Evolutionary conservation across 2,797 vertebrate species (phyloP), one percentile per base, ranked within the genome.

Genomic region (Ciconia nigra): DNA sequence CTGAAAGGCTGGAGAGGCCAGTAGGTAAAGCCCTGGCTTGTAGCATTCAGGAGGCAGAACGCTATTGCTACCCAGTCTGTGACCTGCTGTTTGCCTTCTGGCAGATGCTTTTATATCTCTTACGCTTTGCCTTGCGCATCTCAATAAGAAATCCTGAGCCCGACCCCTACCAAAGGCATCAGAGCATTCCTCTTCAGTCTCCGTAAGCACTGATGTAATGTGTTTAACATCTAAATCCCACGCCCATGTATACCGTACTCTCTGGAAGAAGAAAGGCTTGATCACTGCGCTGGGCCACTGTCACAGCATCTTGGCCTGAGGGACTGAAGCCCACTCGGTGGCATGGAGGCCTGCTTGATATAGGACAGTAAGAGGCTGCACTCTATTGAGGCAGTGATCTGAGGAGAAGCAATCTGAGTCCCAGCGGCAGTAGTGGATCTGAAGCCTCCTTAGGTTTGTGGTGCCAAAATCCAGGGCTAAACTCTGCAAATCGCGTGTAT

Each of bases 41-140:
- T 61, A 33, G 37, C 33, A 35, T 57, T 83, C 41, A 79, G 74
- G 59, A 55, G 70, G n/a, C 10, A 52, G 67, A 93, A 80, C 6
- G 5, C 29, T 61, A 20, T 9, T 76, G 63, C 83, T 84, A 41
- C 42, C 77, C 69, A 51, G 31, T 17, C 69, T 86, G 62, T 90
- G 54, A 81, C 79, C 72, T 77, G 72, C 65, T 62, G 15, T 83
- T 95, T 95, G 33, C 72, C n/a, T 93, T 87, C 81, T 69, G 61
- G 83, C 58, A 70, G 63, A 37, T 86, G 47, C 37, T 90, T 94
- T 87, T 57, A 2, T 70, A 8, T 42, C 59, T 71, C 39, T 69
- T 77, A 65, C 13, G 31, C n/a, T 93, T 84, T 70, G 35, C 52
- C 44, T 72, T 47, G 47, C 1, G 7, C 86, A 77, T 87, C 37